Base-by-base conservation (phyloP, 2,888 invertebrate species). In the Lysandra bellargus region DNA sequence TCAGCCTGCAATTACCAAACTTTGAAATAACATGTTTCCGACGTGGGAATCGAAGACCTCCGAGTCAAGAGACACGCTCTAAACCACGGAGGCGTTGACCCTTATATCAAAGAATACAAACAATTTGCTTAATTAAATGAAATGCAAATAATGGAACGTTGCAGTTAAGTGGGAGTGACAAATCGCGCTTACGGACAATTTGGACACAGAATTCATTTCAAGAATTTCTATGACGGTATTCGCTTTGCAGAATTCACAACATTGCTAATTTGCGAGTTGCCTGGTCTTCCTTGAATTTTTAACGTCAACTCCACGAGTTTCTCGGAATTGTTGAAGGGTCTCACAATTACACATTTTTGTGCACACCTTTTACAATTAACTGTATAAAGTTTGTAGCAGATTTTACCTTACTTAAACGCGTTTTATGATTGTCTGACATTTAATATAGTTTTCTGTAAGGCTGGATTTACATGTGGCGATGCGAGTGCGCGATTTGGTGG, bases 231-330 rank as follows among this genome's bases (percentile, higher is more conserved):
- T 14, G 23, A 23, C 44, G 74, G 49, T 49, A 53, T 53, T 75
- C 30, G 23, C 49, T 53, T 75, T 75, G 75, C 14, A 12, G n/a
- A 75, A 53, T 75, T 75, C 75, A 49, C 75, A n/a, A 49, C 14
- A 75, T 53, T 53, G 75, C 75, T 75, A 75, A 75, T 75, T 75
- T 75, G 49, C 44, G 44, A 40, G 49, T 30, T 2, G 49, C 30
- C 53, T 30, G 53, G 4, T 49, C 75, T 30, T 49, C 4, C 49
- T 75, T 75, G 75, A 75, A 75, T 75, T 75, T 75, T 75, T 75
- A 53, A 75, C 30, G 33, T 75, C 53, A 5, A 75, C 33, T 53
- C 30, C 12, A 17, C 33, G 6, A 75, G 12, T 75, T 75, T 14
- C 75, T 23, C 30, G 75, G 53, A 53, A n/a, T 7, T n/a, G 40